A percentile compares a stretch with the other conserved stretches of the same genome.
Conservation (phyloP, 2,113 vertebrate species). For the Crotalus horridus region DNA sequence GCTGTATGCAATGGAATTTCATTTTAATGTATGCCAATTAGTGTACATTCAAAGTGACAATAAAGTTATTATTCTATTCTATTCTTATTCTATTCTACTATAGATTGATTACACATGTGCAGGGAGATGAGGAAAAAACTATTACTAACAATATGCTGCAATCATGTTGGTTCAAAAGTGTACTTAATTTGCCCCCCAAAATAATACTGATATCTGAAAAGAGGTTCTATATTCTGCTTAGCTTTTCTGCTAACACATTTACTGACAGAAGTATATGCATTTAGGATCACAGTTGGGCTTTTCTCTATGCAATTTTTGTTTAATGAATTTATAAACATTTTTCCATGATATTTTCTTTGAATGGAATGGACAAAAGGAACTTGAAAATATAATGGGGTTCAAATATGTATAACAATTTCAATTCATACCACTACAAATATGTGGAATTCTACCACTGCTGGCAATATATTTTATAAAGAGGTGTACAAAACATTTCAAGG, state of each 20-base stretch:
- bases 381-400: neutral
- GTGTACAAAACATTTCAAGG: neutral
- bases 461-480: neutral
- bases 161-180: neutral
- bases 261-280: neutral
- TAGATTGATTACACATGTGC: neutral
- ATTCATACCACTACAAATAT: neutral
- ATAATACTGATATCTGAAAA: neutral
- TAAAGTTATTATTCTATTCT: too few relatives aligned
- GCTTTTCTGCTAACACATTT: neutral
- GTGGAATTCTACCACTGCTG: neutral
- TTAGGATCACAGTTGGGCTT: neutral
- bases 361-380: neutral
- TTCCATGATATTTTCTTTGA: neutral
- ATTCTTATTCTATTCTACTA: too few relatives aligned
- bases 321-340: neutral
- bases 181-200: neutral
- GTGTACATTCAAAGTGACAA: too few relatives aligned
- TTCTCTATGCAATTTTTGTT: neutral
- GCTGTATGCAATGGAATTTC: too few relatives aligned
- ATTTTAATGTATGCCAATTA: too few relatives aligned
- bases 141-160: neutral
- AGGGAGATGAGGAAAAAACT: neutral
- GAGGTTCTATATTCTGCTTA: neutral
- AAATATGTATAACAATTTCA: neutral